These are phyloP conservation scores for Dioctria linearis DNA, from an alignment of 2,888 invertebrate species.

Conservation along the genomic window DNA sequence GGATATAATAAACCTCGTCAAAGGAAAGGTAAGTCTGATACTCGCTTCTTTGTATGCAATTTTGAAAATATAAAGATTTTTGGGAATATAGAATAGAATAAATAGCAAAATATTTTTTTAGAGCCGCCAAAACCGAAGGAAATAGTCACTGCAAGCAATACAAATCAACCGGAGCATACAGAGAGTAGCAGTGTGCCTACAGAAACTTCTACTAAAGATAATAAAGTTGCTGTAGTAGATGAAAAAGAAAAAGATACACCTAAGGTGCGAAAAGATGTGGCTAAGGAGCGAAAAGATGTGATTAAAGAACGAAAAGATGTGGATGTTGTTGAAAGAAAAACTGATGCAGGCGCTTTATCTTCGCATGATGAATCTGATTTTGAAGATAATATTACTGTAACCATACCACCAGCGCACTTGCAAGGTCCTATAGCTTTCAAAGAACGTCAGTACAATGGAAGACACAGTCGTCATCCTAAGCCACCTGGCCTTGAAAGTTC, in stretches of 20 bases:
- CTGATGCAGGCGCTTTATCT: slow-evolving; percentile 51
- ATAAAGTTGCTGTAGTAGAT: slow-evolving; percentile 5
- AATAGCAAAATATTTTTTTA: neutral
- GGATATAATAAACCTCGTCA: slow-evolving; percentile 80
- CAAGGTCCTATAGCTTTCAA: slow-evolving; percentile 61
- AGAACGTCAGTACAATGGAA: slow-evolving; percentile 61
- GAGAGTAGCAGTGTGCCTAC: neutral
- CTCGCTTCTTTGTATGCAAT: neutral
- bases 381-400: slow-evolving; percentile 76
- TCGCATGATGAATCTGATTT: slow-evolving; percentile 72
- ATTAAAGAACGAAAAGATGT: slow-evolving; percentile 20
- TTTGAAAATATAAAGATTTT: neutral
- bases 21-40: slow-evolving; percentile 47
- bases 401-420: slow-evolving; percentile 71
- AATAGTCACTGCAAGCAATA: neutral
- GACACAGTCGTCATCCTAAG: slow-evolving; percentile 65
- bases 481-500: slow-evolving; percentile 72
- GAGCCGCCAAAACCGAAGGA: slow-evolving; percentile 48
- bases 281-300: slow-evolving; percentile 21
- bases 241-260: slow-evolving; percentile 21
- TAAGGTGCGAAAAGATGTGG: slow-evolving; percentile 22
- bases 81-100: too few species aligned
- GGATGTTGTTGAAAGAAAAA: slow-evolving; percentile 51
- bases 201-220: slow-evolving; percentile 16
- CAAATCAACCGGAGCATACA: neutral